Evolutionary conservation across 2,797 vertebrate species (phyloP).

Genomic region (Dicrostonyx torquatus): DNA sequence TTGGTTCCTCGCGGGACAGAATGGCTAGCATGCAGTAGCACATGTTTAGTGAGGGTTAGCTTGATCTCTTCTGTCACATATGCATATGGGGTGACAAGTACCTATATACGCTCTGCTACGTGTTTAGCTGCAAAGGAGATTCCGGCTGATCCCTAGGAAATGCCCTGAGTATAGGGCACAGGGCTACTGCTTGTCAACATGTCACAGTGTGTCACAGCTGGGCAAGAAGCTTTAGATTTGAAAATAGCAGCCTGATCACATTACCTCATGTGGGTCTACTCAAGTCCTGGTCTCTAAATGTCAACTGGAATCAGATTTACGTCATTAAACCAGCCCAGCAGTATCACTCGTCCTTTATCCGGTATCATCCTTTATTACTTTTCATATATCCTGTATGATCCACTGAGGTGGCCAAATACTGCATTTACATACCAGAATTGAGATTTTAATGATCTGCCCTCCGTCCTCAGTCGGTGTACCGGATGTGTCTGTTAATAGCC

Average conservation of each 20-base stretch:
- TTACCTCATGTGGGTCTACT: conserved; percentile 46
- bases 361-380: background rate
- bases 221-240: conserved; percentile 66
- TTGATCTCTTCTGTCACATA: background rate
- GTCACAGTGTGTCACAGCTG: background rate
- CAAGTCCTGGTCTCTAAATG: conserved; percentile 4
- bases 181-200: conserved; percentile 63
- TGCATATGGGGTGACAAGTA: background rate
- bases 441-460: background rate
- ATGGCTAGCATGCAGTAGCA: too few species aligned
- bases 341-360: background rate
- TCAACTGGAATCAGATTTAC: conserved; percentile 38
- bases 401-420: background rate
- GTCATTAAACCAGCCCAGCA: conserved; percentile 36
- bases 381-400: background rate
- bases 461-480: background rate
- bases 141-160: conserved; percentile 74
- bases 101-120: background rate
- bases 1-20: background rate
- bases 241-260: conserved; percentile 43
- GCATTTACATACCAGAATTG: background rate
- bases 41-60: background rate
- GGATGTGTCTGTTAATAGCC: background rate
- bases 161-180: conserved; percentile 69
- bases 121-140: conserved; percentile 61